Evolutionary conservation across 2,113 vertebrate genomes (phyloP).

Genomic region (Rissa tridactyla): DNA sequence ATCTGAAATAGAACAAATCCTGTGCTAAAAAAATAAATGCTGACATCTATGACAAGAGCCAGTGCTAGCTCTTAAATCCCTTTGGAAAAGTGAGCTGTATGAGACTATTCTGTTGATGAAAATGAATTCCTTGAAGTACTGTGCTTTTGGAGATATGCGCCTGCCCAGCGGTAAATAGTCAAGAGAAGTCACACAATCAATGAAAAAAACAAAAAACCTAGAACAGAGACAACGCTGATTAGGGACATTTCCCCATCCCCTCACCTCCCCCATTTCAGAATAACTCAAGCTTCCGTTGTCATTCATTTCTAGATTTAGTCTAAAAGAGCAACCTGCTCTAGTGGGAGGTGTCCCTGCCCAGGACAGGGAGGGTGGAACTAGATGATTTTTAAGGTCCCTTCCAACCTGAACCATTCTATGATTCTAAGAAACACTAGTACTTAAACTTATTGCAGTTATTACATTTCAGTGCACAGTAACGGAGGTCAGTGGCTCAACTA

Average conservation of each 20-base stretch:
- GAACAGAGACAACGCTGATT: not conserved
- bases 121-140: not conserved
- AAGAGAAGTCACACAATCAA: not conserved
- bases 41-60: not conserved
- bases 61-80: not conserved
- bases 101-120: not conserved
- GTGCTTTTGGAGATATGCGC: not conserved
- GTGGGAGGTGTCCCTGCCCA: not conserved
- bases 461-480: slow-evolving; percentile 32
- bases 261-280: not conserved
- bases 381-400: not conserved
- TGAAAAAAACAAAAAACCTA: not conserved
- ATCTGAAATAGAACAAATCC: not conserved
- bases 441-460: slow-evolving; percentile 22
- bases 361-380: not conserved
- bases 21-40: not conserved
- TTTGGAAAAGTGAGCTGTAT: not conserved
- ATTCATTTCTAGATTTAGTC: not conserved
- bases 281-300: not conserved
- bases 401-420: not conserved
- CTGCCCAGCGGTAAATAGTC: not conserved
- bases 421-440: not conserved
- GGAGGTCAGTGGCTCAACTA: not conserved
- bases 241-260: not conserved
- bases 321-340: not conserved